Evolutionary conservation across 2,888 invertebrate species (phyloP).

Genomic region (Branchipolynoe longqiensis): DNA sequence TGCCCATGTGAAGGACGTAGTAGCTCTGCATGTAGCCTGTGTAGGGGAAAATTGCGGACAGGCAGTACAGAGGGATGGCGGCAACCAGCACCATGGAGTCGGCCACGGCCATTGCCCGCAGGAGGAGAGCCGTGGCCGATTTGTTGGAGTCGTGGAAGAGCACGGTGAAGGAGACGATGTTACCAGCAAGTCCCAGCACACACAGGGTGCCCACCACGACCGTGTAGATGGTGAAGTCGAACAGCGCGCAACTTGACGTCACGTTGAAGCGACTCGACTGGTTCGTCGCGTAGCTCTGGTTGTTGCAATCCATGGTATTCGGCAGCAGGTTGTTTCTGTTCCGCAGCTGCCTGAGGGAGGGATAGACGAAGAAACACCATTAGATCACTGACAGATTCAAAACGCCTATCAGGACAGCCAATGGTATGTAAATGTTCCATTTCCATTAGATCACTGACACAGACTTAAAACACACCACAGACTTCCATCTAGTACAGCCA

Average conservation of each 20-base stretch:
- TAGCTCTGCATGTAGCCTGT: constrained; percentile 48
- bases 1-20: constrained; percentile 62
- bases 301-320: constrained; percentile 36
- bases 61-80: constrained; percentile 67
- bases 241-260: constrained; percentile 64
- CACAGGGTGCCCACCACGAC: constrained; percentile 66
- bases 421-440: no score
- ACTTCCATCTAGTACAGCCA: no score
- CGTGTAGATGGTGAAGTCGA: constrained; percentile 68
- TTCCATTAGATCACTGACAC: no score
- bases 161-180: constrained; percentile 67
- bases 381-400: no score
- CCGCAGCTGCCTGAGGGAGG: no score
- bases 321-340: no score
- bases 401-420: no score
- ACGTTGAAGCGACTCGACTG: constrained; percentile 53
- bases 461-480: no score
- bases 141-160: constrained; percentile 65
- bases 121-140: constrained; percentile 66
- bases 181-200: constrained; percentile 67
- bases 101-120: constrained; percentile 68
- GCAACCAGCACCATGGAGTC: constrained; percentile 68
- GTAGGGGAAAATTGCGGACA: constrained; percentile 65
- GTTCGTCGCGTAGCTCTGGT: constrained; percentile 37
- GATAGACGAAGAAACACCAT: no score